phyloP scores from a whole-genome alignment of 2,888 invertebrate species.

The Punctoribates punctum region DNA sequence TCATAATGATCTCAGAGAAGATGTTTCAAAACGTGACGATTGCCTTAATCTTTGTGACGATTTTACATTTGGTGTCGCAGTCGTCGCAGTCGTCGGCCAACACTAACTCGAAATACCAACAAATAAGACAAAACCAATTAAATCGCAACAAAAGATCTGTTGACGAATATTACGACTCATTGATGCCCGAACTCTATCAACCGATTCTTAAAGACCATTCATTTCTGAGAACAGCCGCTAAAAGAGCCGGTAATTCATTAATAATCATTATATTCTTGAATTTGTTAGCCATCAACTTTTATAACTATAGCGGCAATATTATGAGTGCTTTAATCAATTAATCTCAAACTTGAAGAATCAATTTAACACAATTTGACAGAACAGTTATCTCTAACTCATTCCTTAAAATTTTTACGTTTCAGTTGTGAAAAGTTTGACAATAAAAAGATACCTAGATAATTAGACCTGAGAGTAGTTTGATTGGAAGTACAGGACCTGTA shows the following conservation, averaged over 20 bases:
- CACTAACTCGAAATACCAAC: not conserved
- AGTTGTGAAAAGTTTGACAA: too few species aligned
- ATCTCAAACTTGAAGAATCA: not conserved
- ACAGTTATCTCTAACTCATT: too few species aligned
- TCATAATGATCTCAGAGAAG: slow-evolving; percentile 1
- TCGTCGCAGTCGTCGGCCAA: slow-evolving; percentile 5
- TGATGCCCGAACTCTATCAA: not conserved
- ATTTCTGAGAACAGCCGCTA: slow-evolving; percentile 13
- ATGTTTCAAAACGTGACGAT: not conserved
- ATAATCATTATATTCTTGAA: not conserved
- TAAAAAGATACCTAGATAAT: too few species aligned
- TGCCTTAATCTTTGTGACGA: not conserved
- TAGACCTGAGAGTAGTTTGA: too few species aligned
- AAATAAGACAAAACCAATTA: slow-evolving; percentile 10
- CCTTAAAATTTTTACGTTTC: too few species aligned
- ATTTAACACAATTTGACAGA: too few species aligned
- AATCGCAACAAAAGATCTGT: slow-evolving; percentile 9
- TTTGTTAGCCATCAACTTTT: too few species aligned
- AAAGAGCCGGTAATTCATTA: slow-evolving; percentile 44
- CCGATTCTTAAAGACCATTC: not conserved
- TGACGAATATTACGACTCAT: slow-evolving; percentile 16
- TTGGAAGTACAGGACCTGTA: too few species aligned
- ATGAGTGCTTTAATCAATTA: not conserved
- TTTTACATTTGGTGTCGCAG: slow-evolving; percentile 4
- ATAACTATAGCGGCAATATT: not conserved